Conservation (phyloP, 2,797 vertebrate genomes). For the Microctenopoma steveboyesi region DNA sequence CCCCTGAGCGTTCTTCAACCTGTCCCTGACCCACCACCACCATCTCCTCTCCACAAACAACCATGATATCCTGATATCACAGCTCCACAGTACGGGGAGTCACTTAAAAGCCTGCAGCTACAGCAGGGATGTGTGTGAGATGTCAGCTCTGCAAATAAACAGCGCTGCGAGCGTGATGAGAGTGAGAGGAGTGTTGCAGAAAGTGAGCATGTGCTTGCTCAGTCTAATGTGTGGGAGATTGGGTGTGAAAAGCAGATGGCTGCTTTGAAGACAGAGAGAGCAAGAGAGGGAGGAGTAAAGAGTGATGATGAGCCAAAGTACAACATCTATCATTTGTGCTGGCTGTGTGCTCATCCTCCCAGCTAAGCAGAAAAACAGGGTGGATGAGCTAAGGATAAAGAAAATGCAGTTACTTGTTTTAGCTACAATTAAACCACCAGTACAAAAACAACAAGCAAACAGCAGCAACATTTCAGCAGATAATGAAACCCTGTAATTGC, state of each 20-base stretch:
- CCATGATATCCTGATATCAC: conserved; percentile 63
- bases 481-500: too few species aligned
- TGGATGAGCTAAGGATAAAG: conserved; percentile 5
- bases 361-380: conserved; percentile 69
- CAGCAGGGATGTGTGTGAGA: conserved; percentile 6
- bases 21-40: conserved; percentile 43
- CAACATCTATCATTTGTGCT: conserved; percentile 39
- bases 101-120: conserved; percentile 24
- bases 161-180: not conserved
- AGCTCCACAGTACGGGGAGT: conserved; percentile 27
- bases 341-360: conserved; percentile 19
- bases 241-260: conserved; percentile 68
- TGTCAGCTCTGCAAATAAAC: conserved; percentile 13
- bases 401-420: not conserved
- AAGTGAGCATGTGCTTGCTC: conserved; percentile 49
- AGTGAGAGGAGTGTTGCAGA: conserved; percentile 14
- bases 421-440: too few species aligned
- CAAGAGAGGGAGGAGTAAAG: conserved; percentile 70
- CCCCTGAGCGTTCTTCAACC: conserved; percentile 52
- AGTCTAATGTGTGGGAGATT: conserved; percentile 56
- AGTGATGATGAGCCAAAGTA: conserved; percentile 56
- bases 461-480: too few species aligned
- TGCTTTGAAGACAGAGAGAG: conserved; percentile 60
- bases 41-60: conserved; percentile 68
- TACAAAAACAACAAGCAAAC: too few species aligned